Evolutionary conservation across 2,888 invertebrate genomes (phyloP).

Genomic region (Cyaniris semiargus): DNA sequence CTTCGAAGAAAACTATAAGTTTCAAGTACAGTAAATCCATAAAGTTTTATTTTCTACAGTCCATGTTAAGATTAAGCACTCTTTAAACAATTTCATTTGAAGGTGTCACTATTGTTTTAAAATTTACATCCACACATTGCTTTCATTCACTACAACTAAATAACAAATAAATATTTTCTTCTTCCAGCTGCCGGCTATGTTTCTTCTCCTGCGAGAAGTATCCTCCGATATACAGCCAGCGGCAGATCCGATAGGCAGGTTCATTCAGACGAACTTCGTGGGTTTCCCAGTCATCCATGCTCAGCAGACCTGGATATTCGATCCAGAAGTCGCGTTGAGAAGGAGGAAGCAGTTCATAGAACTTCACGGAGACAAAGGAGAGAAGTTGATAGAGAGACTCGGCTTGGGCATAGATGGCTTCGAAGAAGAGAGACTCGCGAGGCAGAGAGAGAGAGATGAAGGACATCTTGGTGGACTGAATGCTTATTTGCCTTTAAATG

Average conservation of each 20-base stretch:
- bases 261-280: slow-evolving; percentile 76
- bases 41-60: no score
- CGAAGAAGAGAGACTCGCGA: slow-evolving; percentile 74
- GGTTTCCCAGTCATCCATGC: slow-evolving; percentile 83
- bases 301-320: slow-evolving; percentile 81
- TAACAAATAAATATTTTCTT: no score
- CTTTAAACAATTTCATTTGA: no score
- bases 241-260: slow-evolving; percentile 47
- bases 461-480: slow-evolving; percentile 80
- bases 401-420: slow-evolving; percentile 84
- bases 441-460: slow-evolving; percentile 78
- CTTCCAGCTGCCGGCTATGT: slow-evolving; percentile 57
- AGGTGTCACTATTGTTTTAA: no score
- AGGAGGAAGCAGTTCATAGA: slow-evolving; percentile 82
- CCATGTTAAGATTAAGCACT: no score
- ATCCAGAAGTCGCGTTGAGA: slow-evolving; percentile 82
- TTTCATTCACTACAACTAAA: no score
- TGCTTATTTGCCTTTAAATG: slow-evolving; percentile 39
- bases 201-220: slow-evolving; percentile 49
- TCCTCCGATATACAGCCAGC: slow-evolving; percentile 8
- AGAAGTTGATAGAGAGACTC: slow-evolving; percentile 82
- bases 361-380: slow-evolving; percentile 83
- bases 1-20: no score
- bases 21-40: no score
- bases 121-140: no score